These are phyloP conservation scores for Pelosia muscerda DNA, from an alignment of 2,888 invertebrate species.

Conservation along the genomic window DNA sequence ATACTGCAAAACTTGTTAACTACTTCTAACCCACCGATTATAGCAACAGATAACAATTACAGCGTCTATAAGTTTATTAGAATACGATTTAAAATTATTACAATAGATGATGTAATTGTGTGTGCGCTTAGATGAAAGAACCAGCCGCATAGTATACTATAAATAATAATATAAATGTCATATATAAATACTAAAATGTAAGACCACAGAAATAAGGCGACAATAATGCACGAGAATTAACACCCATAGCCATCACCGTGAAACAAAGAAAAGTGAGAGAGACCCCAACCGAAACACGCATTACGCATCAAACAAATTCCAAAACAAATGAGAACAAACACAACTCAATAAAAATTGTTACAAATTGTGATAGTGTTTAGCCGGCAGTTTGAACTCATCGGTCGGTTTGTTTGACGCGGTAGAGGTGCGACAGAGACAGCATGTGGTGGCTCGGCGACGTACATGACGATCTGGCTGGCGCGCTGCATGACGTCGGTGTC, in stretches of 20 bases:
- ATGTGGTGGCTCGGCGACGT: constrained; percentile 78
- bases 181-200: constrained; percentile 43
- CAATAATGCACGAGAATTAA: constrained; percentile 68
- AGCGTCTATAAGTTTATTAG: constrained; percentile 34
- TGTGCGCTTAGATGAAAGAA: constrained; percentile 27
- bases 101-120: constrained; percentile 44
- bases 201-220: constrained; percentile 60
- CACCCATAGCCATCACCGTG: constrained; percentile 79
- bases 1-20: constrained; percentile 35
- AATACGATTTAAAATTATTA: constrained; percentile 3
- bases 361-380: neutral
- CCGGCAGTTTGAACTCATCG: constrained; percentile 5
- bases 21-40: constrained; percentile 40
- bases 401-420: constrained; percentile 69
- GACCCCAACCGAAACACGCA: constrained; percentile 73
- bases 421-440: constrained; percentile 50
- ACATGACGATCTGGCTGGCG: constrained; percentile 96
- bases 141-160: constrained; percentile 34
- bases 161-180: constrained; percentile 37
- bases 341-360: constrained; percentile 32
- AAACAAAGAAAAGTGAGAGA: constrained; percentile 58
- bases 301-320: constrained; percentile 77
- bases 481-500: constrained; percentile 94
- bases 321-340: constrained; percentile 20
- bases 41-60: constrained; percentile 50